phyloP scores from a whole-genome alignment of 30 jellyfish, hydroid and myxozoan species.

The Turritopsis dohrnii region DNA sequence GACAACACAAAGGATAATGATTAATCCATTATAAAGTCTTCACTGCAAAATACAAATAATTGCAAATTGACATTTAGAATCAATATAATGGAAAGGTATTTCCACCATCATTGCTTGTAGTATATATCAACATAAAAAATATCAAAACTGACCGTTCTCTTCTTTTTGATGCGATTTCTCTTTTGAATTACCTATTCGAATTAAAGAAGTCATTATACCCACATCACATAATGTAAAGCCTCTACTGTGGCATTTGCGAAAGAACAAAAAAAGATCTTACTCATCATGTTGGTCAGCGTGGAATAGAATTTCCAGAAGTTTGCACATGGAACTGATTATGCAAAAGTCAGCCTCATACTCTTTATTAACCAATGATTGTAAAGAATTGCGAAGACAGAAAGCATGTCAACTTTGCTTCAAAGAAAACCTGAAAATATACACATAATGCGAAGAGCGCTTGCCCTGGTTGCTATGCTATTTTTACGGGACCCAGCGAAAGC shows the following conservation, averaged over 20 bases:
- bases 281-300: neutral
- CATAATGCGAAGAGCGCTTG: neutral
- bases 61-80: no score
- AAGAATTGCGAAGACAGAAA: neutral
- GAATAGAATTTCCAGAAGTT: neutral
- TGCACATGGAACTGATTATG: neutral
- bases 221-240: neutral
- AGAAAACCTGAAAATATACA: neutral
- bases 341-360: neutral
- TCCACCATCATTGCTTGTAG: no score
- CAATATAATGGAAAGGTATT: no score
- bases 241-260: neutral
- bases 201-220: neutral
- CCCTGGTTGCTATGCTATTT: neutral
- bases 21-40: no score
- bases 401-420: neutral
- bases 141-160: no score
- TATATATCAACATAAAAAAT: no score
- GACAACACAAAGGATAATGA: no score
- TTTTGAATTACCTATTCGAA: no score
- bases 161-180: no score
- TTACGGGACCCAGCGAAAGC: neutral
- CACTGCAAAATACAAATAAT: no score
- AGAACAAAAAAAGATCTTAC: neutral
- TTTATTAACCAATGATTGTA: neutral